Base-by-base conservation (phyloP, 2,888 invertebrate genomes). In the Pterobdella sp. region DNA sequence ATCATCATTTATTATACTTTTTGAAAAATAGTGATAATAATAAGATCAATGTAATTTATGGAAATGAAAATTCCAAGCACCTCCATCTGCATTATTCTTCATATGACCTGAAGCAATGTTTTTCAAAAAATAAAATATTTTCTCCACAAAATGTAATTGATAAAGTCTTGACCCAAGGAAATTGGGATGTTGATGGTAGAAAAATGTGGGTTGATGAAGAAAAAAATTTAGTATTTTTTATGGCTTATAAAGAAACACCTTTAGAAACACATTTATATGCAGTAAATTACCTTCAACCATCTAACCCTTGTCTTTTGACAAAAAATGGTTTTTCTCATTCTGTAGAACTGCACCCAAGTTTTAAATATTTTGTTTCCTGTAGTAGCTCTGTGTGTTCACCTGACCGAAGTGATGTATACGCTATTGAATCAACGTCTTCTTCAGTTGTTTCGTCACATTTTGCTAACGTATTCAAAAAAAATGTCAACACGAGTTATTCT, bases 241-340 rank as follows among this genome's bases (percentile, higher is more conserved):
- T 92, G 80, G 95, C 91, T 2, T 86, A 93, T 75, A 89, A 90
- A 78, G 94, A 96, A 85, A 90, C 92, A 2, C 93, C 94, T 0
- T 84, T 96, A 75, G 95, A 96, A 85, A 90, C 92, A 77, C 96
- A 96, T 82, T 86, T 95, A 79, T 96, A 93, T 85, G 93, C 90
- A n/a, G n/a, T n/a, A n/a, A n/a, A n/a, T n/a, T n/a, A n/a, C n/a
- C n/a, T n/a, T n/a, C n/a, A n/a, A n/a, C n/a, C n/a, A n/a, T n/a
- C n/a, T n/a, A n/a, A n/a, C n/a, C n/a, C n/a, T n/a, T n/a, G n/a
- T n/a, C n/a, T n/a, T n/a, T n/a, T n/a, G n/a, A n/a, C n/a, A n/a
- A n/a, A n/a, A n/a, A n/a, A n/a, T n/a, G n/a, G n/a, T n/a, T n/a
- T n/a, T n/a, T n/a, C n/a, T n/a, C n/a, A n/a, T n/a, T n/a, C n/a